Percentiles rank a stretch among this genome's conserved stretches.
These are phyloP conservation scores for Palythoa caribaeorum DNA, from an alignment of 92 coral and sea anemone genomes.

Conservation along the genomic window DNA sequence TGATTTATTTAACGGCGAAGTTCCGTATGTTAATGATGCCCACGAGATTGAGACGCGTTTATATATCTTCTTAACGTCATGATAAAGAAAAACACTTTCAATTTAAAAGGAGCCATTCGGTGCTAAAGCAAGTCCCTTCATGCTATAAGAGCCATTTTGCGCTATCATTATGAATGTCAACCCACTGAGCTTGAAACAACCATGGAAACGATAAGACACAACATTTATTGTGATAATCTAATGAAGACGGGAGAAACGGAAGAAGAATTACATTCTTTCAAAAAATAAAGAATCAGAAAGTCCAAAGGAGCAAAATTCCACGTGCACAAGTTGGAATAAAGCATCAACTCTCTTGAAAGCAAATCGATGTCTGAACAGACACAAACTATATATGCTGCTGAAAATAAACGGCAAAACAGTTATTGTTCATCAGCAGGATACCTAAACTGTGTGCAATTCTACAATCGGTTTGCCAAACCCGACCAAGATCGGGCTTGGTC, in stretches of 20 bases:
- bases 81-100: background rate
- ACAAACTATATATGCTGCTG: too few relatives aligned
- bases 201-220: background rate
- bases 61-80: background rate
- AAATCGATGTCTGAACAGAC: too few relatives aligned
- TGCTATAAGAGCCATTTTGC: background rate
- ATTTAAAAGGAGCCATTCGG: background rate
- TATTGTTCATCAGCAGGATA: too few relatives aligned
- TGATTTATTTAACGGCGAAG: too few relatives aligned
- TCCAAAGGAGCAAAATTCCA: background rate
- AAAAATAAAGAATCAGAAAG: background rate
- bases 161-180: background rate
- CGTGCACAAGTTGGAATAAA: background rate
- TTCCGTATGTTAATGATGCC: too few relatives aligned
- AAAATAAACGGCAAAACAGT: too few relatives aligned
- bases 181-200: background rate
- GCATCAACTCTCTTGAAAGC: background rate
- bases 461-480: conserved; percentile 14
- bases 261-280: background rate
- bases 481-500: conserved; percentile 57
- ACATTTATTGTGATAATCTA: background rate
- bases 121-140: background rate
- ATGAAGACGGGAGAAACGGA: background rate
- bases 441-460: too few relatives aligned
- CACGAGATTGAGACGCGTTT: background rate